phyloP scores from a whole-genome alignment of 92 coral and sea anemone genomes.

The Heteractis magnifica region DNA sequence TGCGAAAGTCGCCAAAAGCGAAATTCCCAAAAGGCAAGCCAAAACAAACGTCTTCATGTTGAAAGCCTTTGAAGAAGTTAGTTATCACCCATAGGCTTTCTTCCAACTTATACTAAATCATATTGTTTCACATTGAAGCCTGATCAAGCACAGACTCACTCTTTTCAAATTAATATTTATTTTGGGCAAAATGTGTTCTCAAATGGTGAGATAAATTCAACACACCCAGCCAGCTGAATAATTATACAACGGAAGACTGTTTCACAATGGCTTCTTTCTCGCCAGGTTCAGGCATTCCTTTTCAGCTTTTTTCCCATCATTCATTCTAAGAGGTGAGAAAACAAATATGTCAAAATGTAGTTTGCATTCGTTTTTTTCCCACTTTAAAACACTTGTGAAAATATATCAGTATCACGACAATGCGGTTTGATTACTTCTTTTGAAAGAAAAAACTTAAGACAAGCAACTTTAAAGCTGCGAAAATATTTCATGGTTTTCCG shows the following conservation, averaged over 20 bases:
- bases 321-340: background rate
- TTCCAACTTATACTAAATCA: background rate
- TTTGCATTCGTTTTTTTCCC: background rate
- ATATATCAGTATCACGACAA: background rate
- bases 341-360: background rate
- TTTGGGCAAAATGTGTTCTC: background rate
- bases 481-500: background rate
- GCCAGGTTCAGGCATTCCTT: background rate
- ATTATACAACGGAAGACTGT: background rate
- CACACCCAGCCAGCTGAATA: background rate
- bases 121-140: conserved; percentile 1
- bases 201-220: background rate
- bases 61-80: background rate
- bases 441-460: background rate
- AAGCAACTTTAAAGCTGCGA: background rate
- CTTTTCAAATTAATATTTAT: background rate
- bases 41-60: conserved; percentile 22
- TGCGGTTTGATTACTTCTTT: background rate
- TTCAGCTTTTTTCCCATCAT: background rate
- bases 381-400: background rate
- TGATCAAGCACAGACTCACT: background rate
- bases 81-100: background rate
- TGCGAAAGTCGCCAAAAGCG: background rate
- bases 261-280: background rate
- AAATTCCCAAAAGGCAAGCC: conserved; percentile 22